A percentile compares a stretch with the other conserved stretches of the same genome.
phyloP scores from a whole-genome alignment of 2,888 invertebrate species.

The Papilio demoleus region DNA sequence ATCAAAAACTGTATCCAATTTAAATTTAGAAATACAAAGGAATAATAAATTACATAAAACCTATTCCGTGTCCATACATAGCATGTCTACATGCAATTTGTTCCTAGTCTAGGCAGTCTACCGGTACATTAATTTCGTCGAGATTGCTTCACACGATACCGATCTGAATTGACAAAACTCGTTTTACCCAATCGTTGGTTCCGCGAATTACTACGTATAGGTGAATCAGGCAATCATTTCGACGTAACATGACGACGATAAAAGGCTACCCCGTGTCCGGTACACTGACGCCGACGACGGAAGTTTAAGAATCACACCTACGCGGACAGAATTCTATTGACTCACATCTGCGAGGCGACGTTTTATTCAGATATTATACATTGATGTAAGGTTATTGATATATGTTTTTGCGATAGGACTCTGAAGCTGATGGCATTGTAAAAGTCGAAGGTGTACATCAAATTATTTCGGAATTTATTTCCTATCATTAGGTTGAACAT shows the following conservation, averaged over 20 bases:
- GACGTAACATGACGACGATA: slow-evolving; percentile 62
- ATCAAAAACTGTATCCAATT: no score
- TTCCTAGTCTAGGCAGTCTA: slow-evolving; percentile 65
- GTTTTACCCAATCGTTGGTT: slow-evolving; percentile 41
- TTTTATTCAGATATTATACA: not conserved
- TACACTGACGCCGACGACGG: slow-evolving; percentile 63
- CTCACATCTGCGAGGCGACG: slow-evolving; percentile 46
- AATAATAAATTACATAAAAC: not conserved
- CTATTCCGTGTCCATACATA: slow-evolving; percentile 65
- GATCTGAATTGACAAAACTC: slow-evolving; percentile 41
- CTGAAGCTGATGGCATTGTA: no score
- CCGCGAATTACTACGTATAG: slow-evolving; percentile 50
- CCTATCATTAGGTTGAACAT: no score
- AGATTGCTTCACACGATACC: slow-evolving; percentile 45
- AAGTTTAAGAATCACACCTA: slow-evolving; percentile 68
- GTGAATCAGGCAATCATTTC: slow-evolving; percentile 58
- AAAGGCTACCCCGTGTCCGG: slow-evolving; percentile 68
- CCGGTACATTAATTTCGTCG: slow-evolving; percentile 43
- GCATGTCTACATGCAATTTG: slow-evolving; percentile 62
- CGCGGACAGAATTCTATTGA: slow-evolving; percentile 59
- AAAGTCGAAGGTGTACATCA: no score
- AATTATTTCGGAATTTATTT: no score
- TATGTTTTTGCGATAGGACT: not conserved
- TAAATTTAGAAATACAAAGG: not conserved
- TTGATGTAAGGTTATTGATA: not conserved